Evolutionary conservation across 2,888 invertebrate genomes (phyloP).

Genomic region (Steinernema carpocapsae): DNA sequence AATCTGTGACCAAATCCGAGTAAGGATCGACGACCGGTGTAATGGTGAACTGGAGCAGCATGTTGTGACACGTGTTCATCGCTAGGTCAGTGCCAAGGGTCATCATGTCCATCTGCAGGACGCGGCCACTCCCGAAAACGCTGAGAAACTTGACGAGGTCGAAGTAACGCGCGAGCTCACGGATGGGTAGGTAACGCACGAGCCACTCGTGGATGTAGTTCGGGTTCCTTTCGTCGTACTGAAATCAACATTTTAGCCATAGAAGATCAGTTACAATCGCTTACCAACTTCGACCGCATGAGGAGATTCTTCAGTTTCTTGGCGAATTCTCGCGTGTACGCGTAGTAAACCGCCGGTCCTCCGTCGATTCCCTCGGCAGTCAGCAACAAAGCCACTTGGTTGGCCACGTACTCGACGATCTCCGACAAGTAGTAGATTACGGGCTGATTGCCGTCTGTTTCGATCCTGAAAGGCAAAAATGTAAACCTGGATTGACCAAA

Average conservation of each 20-base stretch:
- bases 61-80: neutral
- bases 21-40: neutral
- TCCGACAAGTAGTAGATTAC: too few species aligned
- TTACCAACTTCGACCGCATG: neutral
- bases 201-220: conserved; percentile 1
- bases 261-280: neutral
- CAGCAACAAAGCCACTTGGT: neutral
- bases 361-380: neutral
- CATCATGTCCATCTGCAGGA: neutral
- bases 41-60: neutral
- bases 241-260: neutral
- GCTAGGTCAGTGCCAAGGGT: neutral
- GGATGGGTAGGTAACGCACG: neutral
- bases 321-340: neutral
- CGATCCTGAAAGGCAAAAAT: too few species aligned
- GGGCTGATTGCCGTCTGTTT: too few species aligned
- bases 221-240: neutral
- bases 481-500: too few species aligned
- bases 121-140: neutral
- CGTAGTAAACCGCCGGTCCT: neutral
- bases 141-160: neutral
- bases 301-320: neutral
- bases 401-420: too few species aligned
- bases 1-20: neutral
- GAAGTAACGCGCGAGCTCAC: neutral